These are phyloP conservation scores for Epinephelus lanceolatus DNA, from an alignment of 2,113 vertebrate species.

Conservation along the genomic window DNA sequence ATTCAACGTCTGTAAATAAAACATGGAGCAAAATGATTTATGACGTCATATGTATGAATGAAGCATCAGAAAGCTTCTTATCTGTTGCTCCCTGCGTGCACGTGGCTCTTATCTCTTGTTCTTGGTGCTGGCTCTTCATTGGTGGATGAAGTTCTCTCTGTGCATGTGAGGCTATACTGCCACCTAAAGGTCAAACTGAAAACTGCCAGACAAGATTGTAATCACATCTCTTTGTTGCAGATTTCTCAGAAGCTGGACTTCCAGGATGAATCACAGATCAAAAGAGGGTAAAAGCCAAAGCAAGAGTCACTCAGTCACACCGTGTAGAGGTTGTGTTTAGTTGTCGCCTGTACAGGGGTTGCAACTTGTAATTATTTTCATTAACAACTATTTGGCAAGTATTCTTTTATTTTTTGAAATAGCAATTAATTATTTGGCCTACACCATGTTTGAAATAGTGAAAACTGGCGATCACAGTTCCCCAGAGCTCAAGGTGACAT, in stretches of 20 bases:
- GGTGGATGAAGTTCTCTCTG: background rate
- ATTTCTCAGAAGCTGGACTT: background rate
- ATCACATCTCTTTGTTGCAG: background rate
- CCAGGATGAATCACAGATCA: background rate
- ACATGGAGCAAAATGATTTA: background rate
- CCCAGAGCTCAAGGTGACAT: background rate
- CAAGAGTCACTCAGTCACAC: background rate
- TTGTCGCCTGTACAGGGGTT: background rate
- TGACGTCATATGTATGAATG: background rate
- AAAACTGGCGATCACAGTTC: background rate
- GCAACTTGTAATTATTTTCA: background rate
- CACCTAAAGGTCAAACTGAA: conserved; percentile 39
- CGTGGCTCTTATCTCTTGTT: background rate
- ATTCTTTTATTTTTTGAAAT: background rate
- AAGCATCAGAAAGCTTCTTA: background rate
- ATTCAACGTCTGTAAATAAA: conserved; percentile 1
- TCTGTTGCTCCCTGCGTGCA: conserved; percentile 18
- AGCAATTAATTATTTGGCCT: background rate
- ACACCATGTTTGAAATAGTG: background rate
- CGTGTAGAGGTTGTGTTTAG: background rate
- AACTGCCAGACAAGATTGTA: background rate
- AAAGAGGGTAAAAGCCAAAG: background rate
- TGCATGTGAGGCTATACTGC: conserved; percentile 23
- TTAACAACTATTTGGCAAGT: background rate
- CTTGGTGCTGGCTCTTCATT: background rate